Evolutionary conservation across 2,113 vertebrate species (phyloP), one percentile per base, ranked within the genome.

Genomic region (Tragulus kanchil): DNA sequence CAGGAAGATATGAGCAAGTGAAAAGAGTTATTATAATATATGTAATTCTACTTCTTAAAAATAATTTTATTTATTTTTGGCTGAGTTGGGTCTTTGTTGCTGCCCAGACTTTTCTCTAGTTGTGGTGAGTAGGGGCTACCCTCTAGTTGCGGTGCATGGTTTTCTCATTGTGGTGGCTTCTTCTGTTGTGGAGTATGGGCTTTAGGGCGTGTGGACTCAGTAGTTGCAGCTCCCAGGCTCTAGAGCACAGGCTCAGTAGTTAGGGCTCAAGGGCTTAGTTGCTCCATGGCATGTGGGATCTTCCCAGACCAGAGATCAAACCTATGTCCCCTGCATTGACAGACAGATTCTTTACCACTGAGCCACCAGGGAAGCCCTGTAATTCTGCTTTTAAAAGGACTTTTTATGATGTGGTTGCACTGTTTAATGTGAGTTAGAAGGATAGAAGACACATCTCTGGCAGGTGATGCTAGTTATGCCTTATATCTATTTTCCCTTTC

Each of bases 351-450:
- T 81, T 36, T 56, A 19, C 78, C 52, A 58, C 19, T 81, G n/a
- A 21, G 6, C 31, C 52, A 56, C 52, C 10, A 36, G 31, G 31
- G 52, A n/a, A 79, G 9, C 17, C 78, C 52, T 23, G 16, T 78
- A 56, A 79, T 36, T 79, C 3, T 90, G 58, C 59, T 92, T 97
- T 95, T 79, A 92, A 86, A 97, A 91, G 45, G 42, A 16, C 91
- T 90, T 94, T 93, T 67, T 90, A 23, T 89, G 58, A 94, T 92
- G n/a, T 79, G 50, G 71, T 78, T 93, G 82, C 10, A 91, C 25
- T 92, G 36, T 56, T 89, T 89, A 94, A 59, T 56, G 14, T 59
- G 9, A 77, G 25, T 82, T 77, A 78, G 81, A 89, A 91, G 71
- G 36, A 36, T 77, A 79, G 81, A 87, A 94, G 90, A 83, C 52